phyloP scores from a whole-genome alignment of 2,888 invertebrate species.

The Drosophila villosipedis region DNA sequence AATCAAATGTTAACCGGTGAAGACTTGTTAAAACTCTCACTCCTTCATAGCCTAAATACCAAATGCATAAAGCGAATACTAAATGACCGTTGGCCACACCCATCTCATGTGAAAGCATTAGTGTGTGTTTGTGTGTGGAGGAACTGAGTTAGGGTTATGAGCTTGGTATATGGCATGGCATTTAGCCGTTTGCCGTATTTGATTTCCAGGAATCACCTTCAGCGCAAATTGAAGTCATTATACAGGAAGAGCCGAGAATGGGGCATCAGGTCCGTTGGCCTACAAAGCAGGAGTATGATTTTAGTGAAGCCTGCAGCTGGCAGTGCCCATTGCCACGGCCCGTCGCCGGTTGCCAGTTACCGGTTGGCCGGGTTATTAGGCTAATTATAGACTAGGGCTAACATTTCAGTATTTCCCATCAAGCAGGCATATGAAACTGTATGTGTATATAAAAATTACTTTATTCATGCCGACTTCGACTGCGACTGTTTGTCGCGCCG shows the following conservation, averaged over 20 bases:
- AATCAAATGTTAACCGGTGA: slow-evolving; percentile 34
- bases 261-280: slow-evolving; percentile 1
- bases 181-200: slow-evolving; percentile 79
- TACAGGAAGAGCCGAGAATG: slow-evolving; percentile 40
- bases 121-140: neutral
- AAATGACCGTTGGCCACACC: slow-evolving; percentile 56
- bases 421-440: slow-evolving; percentile 55
- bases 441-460: slow-evolving; percentile 61
- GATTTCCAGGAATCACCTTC: slow-evolving; percentile 82
- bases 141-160: slow-evolving; percentile 22
- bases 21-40: slow-evolving; percentile 45
- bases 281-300: neutral
- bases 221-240: slow-evolving; percentile 82
- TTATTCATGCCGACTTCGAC: slow-evolving; percentile 78
- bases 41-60: slow-evolving; percentile 45
- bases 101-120: neutral
- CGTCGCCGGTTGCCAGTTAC: neutral
- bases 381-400: slow-evolving; percentile 76
- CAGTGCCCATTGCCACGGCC: slow-evolving; percentile 28
- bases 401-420: slow-evolving; percentile 65
- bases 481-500: slow-evolving; percentile 70
- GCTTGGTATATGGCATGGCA: slow-evolving; percentile 72
- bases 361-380: slow-evolving; percentile 75
- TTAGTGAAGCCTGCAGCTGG: slow-evolving; percentile 35
- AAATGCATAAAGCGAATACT: slow-evolving; percentile 68